phyloP scores from a whole-genome alignment of 2,797 vertebrate genomes.

The Sebastiscus tertius region DNA sequence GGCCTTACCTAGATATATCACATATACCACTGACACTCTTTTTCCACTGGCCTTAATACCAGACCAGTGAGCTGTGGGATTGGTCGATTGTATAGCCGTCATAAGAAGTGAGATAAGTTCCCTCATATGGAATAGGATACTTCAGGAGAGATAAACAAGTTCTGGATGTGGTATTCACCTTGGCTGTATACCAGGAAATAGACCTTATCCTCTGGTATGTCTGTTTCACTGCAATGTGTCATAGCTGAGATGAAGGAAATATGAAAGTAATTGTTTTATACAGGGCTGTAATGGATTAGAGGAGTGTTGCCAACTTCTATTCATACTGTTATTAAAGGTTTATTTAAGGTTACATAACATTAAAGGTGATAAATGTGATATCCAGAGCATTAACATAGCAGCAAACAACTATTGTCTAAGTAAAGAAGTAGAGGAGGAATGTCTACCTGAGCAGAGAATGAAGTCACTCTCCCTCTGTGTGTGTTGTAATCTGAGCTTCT shows the following conservation, averaged over 20 bases:
- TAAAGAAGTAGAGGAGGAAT: too few species aligned
- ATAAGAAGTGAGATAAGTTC: conserved; percentile 39
- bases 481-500: too few species aligned
- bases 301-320: neutral
- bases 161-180: neutral
- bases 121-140: conserved; percentile 35
- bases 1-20: conserved; percentile 13
- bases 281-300: neutral
- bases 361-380: neutral
- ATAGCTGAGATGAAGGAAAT: neutral
- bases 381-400: too few species aligned
- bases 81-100: conserved; percentile 12
- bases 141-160: conserved; percentile 35
- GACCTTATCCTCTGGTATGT: neutral
- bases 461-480: too few species aligned
- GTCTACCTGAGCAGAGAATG: too few species aligned
- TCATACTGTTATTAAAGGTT: neutral
- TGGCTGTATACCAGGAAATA: conserved; percentile 33
- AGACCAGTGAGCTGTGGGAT: conserved; percentile 16
- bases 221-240: neutral
- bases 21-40: conserved; percentile 24
- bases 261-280: neutral
- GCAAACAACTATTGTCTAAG: too few species aligned
- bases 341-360: neutral
- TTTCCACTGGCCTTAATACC: conserved; percentile 48